phyloP scores from a whole-genome alignment of 2,113 vertebrate genomes.

The Motacilla alba region DNA sequence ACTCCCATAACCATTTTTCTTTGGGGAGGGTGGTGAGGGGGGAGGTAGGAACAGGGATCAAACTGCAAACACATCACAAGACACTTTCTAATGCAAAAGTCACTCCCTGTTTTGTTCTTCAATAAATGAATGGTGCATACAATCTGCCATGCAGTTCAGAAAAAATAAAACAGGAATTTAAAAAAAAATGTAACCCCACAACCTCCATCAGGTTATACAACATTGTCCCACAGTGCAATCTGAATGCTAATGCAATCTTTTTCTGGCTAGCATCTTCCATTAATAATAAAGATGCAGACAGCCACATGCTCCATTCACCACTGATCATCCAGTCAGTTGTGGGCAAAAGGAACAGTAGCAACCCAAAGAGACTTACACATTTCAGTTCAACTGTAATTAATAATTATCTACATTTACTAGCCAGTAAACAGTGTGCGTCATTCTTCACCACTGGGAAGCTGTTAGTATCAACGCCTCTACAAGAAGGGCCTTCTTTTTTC shows the following conservation, averaged over 20 bases:
- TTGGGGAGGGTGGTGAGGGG: not conserved
- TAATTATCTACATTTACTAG: not conserved
- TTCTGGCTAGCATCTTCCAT: not conserved
- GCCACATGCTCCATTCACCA: not conserved
- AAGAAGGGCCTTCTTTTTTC: not conserved
- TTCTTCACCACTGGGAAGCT: not conserved
- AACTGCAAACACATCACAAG: not conserved
- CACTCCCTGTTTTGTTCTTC: not conserved
- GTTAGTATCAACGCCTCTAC: not conserved
- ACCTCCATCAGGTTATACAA: not conserved
- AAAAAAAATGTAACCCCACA: fast-evolving
- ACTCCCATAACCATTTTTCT: not conserved
- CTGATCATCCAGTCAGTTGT: not conserved
- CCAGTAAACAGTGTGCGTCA: not conserved
- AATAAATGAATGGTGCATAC: not conserved
- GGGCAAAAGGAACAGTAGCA: not conserved
- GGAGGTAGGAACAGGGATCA: not conserved
- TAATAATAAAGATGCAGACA: not conserved
- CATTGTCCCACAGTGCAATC: not conserved
- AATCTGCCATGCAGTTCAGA: not conserved
- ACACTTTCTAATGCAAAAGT: not conserved
- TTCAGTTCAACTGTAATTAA: not conserved
- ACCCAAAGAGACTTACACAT: not conserved
- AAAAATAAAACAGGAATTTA: not conserved
- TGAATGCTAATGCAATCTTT: not conserved